Evolutionary conservation across 2,113 vertebrate species (phyloP).

Genomic region (Ibidorhyncha struthersii): DNA sequence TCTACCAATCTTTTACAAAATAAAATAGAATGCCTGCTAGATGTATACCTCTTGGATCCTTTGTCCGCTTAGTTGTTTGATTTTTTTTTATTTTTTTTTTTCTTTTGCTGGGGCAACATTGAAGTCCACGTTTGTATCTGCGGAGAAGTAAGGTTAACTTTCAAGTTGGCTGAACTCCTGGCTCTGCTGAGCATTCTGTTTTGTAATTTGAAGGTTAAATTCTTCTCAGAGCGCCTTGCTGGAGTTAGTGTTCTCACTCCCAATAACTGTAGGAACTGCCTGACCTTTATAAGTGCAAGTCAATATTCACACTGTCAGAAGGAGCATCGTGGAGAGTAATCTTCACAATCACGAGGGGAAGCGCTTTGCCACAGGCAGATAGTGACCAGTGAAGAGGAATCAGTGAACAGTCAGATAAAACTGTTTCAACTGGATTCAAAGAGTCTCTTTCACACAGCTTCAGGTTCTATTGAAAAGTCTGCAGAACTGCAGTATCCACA

Average conservation of each 20-base stretch:
- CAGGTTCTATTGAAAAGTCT: constrained; percentile 56
- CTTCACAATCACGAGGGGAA: constrained; percentile 58
- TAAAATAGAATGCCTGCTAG: constrained; percentile 3
- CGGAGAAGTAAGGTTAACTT: constrained; percentile 27
- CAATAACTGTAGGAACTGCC: constrained; percentile 60
- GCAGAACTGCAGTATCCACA: constrained; percentile 1
- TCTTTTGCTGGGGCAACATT: not conserved
- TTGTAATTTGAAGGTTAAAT: constrained; percentile 70
- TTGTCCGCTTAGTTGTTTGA: not conserved
- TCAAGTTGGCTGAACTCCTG: constrained; percentile 23
- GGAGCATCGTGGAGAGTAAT: constrained; percentile 39
- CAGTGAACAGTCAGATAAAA: constrained; percentile 49
- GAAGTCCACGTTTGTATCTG: constrained; percentile 20
- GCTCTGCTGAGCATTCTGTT: constrained; percentile 25
- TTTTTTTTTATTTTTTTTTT: not conserved
- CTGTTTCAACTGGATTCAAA: constrained; percentile 68
- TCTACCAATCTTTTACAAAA: not conserved
- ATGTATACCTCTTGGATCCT: not conserved
- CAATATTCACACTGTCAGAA: constrained; percentile 67
- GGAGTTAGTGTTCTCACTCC: constrained; percentile 58
- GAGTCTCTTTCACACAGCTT: constrained; percentile 47
- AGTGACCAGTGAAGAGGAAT: constrained; percentile 44
- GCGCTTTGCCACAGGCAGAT: constrained; percentile 59
- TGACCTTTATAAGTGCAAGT: constrained; percentile 75
- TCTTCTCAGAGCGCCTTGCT: constrained; percentile 59